phyloP scores from a whole-genome alignment of 2,888 invertebrate species.

The Pimpla rufipes region DNA sequence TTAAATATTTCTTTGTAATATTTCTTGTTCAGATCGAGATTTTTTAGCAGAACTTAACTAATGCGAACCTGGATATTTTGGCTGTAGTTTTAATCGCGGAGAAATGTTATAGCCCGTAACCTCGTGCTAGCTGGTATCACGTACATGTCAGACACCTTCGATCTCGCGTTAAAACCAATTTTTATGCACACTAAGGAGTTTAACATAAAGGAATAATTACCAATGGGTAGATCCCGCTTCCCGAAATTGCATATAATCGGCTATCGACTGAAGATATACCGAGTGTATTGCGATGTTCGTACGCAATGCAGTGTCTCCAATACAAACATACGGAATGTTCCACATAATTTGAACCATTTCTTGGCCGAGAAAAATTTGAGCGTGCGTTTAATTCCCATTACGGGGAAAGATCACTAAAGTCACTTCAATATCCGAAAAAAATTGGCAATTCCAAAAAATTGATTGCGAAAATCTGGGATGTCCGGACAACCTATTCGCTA shows the following conservation, averaged over 20 bases:
- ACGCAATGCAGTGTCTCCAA: not conserved
- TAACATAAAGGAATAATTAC: no score
- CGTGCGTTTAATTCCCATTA: not conserved
- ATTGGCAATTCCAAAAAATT: no score
- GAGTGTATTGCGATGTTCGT: not conserved
- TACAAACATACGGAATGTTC: not conserved
- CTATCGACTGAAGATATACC: no score
- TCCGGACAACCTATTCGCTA: no score
- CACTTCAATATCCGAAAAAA: not conserved
- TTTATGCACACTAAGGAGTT: no score
- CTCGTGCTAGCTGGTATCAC: not conserved
- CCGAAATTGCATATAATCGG: no score
- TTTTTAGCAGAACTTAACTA: not conserved
- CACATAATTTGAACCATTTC: not conserved
- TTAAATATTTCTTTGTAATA: no score
- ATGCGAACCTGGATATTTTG: not conserved
- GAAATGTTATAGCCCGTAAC: not conserved
- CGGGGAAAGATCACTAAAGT: not conserved
- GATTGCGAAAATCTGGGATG: no score
- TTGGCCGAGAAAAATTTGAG: not conserved
- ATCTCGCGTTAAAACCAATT: not conserved
- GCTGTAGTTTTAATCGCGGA: not conserved
- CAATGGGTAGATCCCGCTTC: no score
- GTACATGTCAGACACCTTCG: not conserved
- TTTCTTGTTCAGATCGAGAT: not conserved